These are phyloP conservation scores for Pocillopora verrucosa DNA, from an alignment of 64 coral and sea anemone species.

Conservation along the genomic window DNA sequence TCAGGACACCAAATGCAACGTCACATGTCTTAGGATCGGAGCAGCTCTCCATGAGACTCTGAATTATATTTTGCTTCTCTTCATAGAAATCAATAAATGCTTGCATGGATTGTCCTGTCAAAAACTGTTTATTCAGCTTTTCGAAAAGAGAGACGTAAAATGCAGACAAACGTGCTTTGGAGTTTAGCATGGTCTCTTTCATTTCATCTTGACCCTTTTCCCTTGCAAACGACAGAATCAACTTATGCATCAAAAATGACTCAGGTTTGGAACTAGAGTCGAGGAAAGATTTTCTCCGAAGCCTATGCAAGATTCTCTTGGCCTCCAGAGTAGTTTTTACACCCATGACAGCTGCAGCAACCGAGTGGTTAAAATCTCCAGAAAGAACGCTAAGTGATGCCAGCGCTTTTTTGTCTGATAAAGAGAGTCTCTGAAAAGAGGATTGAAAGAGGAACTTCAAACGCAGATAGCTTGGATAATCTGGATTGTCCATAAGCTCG, in stretches of 20 bases:
- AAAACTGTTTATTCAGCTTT: neutral
- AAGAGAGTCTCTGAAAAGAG: no score
- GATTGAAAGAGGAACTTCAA: no score
- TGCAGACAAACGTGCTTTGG: neutral
- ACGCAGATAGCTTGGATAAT: no score
- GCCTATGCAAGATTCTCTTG: no score
- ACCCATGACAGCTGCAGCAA: no score
- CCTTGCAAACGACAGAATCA: constrained; percentile 13
- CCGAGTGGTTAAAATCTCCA: no score
- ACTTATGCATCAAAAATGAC: constrained; percentile 26
- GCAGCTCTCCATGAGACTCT: neutral
- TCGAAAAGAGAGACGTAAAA: neutral
- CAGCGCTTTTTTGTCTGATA: no score
- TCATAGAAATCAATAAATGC: constrained; percentile 17
- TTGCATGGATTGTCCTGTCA: neutral
- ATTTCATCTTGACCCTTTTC: neutral
- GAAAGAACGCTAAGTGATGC: no score
- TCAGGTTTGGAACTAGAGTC: no score
- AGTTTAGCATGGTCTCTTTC: neutral
- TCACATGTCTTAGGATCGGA: neutral
- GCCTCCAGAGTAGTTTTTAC: no score
- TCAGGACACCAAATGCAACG: neutral
- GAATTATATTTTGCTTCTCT: constrained; percentile 17
- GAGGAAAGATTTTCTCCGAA: no score
- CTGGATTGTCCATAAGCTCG: no score